Percentiles rank a stretch among this genome's conserved stretches.
Conservation (phyloP, 2,797 vertebrate genomes). For the Oreortyx pictus region DNA sequence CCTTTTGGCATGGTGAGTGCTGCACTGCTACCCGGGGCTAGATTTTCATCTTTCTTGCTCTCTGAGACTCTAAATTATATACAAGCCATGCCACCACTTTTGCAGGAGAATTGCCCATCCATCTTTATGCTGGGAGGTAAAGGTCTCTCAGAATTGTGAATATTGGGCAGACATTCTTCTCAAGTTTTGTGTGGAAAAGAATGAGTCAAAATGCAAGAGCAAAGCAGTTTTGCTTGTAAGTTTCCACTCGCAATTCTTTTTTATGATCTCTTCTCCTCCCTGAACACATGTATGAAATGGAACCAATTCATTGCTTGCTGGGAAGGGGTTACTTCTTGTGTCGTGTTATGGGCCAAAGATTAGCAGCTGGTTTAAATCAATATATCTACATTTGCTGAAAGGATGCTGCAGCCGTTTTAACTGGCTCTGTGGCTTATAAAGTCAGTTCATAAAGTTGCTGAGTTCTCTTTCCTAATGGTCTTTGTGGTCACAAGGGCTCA, state of each 20-base stretch:
- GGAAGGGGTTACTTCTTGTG: not conserved
- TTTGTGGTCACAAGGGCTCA: not conserved
- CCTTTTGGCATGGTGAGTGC: not conserved
- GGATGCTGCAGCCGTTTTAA: not conserved
- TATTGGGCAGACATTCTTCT: not conserved
- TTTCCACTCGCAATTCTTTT: slow-evolving; percentile 38
- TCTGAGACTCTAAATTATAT: slow-evolving; percentile 16
- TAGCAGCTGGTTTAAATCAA: slow-evolving; percentile 64
- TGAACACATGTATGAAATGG: slow-evolving; percentile 22
- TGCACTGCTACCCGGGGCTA: not conserved
- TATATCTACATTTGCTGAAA: slow-evolving; percentile 26
- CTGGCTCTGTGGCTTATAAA: slow-evolving; percentile 12
- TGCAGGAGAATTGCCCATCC: not conserved
- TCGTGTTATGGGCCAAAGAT: not conserved
- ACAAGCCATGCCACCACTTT: not conserved
- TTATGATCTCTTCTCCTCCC: slow-evolving; percentile 34
- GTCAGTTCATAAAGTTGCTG: slow-evolving; percentile 49
- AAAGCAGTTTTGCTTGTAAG: slow-evolving; percentile 8
- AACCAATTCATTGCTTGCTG: not conserved
- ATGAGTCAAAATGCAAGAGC: not conserved
- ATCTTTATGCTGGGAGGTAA: not conserved
- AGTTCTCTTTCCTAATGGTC: not conserved
- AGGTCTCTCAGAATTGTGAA: not conserved
- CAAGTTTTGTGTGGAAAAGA: not conserved
- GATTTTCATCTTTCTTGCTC: slow-evolving; percentile 20